Conservation (phyloP, 2,888 invertebrate species). For the Caenorhabditis panamensis region DNA sequence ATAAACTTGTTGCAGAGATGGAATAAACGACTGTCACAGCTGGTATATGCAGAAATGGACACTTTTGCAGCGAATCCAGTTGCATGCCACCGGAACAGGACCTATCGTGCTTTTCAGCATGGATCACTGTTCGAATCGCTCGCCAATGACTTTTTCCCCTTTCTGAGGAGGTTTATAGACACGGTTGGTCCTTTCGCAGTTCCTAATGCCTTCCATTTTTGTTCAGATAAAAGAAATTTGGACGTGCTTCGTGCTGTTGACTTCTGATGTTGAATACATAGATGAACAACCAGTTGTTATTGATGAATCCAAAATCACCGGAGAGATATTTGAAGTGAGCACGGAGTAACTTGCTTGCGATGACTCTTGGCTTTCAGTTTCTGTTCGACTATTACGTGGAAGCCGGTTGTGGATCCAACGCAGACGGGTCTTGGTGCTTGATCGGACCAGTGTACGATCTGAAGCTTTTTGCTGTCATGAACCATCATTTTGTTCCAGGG, state of each 20-base stretch:
- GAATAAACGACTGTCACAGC: conserved; percentile 4
- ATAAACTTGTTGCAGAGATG: neutral
- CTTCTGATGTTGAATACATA: neutral
- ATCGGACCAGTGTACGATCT: neutral
- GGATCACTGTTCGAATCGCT: neutral
- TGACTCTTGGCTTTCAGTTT: neutral
- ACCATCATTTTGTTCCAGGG: neutral
- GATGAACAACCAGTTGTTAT: too few species aligned
- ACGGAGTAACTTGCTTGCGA: too few species aligned
- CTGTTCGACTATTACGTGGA: neutral
- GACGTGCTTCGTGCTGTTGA: neutral
- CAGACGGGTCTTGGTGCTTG: neutral
- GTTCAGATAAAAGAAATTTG: neutral
- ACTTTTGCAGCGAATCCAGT: neutral
- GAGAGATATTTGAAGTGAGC: too few species aligned
- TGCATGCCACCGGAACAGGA: neutral
- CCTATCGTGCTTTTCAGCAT: conserved; percentile 2
- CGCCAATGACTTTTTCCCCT: neutral
- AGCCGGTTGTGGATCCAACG: neutral
- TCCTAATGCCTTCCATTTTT: too few species aligned
- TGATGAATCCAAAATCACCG: too few species aligned
- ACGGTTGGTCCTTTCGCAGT: too few species aligned
- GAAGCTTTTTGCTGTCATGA: neutral
- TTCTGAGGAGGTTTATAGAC: neutral
- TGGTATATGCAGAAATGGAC: neutral